These are phyloP conservation scores for Indicator maculatus DNA, from an alignment of 2,113 vertebrate species.

Conservation along the genomic window DNA sequence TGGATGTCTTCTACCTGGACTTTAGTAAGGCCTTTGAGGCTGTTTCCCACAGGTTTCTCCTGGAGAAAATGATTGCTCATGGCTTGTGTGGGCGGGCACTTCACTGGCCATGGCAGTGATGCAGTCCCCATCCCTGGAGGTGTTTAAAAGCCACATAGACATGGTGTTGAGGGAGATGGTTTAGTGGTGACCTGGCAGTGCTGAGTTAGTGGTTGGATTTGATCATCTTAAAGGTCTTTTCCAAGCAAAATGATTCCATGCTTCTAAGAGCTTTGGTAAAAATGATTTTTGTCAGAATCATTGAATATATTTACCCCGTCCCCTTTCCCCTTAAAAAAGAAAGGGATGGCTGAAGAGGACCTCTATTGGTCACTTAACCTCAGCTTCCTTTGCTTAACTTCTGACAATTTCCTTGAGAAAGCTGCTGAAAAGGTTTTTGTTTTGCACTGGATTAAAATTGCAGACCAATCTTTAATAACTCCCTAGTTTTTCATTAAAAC, in stretches of 20 bases:
- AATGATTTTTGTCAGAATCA: not conserved
- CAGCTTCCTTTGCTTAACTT: not conserved
- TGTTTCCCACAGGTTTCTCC: not conserved
- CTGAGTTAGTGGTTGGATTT: not conserved
- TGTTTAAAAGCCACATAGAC: not conserved
- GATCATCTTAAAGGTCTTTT: not conserved
- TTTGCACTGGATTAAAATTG: not conserved
- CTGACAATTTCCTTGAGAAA: not conserved
- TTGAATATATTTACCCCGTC: not conserved
- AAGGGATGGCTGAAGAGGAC: not conserved
- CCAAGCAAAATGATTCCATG: not conserved
- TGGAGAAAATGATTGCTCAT: not conserved
- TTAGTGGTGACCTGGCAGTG: not conserved
- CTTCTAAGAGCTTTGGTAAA: not conserved
- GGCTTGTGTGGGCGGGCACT: not conserved
- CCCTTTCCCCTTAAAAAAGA: rapidly evolving
- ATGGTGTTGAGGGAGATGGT: not conserved
- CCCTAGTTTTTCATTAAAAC: not conserved
- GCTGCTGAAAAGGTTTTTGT: not conserved
- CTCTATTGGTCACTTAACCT: not conserved
- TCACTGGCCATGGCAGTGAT: not conserved
- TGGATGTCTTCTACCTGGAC: not conserved
- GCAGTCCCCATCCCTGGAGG: not conserved
- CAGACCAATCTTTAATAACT: not conserved
- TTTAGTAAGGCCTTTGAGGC: not conserved